A percentile compares a stretch with the other conserved stretches of the same genome.
Conservation (phyloP, 2,797 vertebrate genomes). For the Pantherophis alleghaniensis region DNA sequence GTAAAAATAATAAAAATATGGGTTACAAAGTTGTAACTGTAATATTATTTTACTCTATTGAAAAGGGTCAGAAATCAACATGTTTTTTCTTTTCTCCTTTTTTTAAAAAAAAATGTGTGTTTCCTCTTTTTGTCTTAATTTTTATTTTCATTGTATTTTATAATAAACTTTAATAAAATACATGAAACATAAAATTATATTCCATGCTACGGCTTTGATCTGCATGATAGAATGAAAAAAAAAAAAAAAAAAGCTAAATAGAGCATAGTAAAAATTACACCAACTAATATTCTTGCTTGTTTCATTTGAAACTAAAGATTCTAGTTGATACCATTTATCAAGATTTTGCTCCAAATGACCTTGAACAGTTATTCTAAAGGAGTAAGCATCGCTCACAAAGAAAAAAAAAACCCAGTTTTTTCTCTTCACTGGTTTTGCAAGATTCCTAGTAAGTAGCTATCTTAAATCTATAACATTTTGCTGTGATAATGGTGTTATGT, state of each 20-base stretch:
- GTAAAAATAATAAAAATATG: no score
- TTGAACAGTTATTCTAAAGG: constrained; percentile 3
- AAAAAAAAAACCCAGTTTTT: not conserved
- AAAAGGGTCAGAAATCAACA: not conserved
- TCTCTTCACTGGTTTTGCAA: constrained; percentile 29
- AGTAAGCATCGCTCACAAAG: constrained; percentile 5
- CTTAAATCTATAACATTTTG: constrained; percentile 15
- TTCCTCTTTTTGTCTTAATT: no score
- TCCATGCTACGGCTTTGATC: not conserved
- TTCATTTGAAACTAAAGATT: not conserved
- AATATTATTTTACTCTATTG: no score
- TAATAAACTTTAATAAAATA: no score
- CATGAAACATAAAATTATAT: not conserved
- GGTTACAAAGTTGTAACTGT: no score
- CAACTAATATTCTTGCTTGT: not conserved
- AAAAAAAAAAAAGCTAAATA: not conserved
- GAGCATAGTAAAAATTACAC: not conserved
- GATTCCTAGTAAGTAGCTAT: not conserved
- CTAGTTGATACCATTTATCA: not conserved
- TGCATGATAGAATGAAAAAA: not conserved
- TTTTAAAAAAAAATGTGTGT: no score
- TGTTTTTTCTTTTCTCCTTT: no score
- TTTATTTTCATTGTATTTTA: no score
- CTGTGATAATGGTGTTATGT: not conserved
- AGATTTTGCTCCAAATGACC: not conserved